Base-by-base conservation (phyloP, 1,140 invertebrate species). In the Tetramorium alpestre region DNA sequence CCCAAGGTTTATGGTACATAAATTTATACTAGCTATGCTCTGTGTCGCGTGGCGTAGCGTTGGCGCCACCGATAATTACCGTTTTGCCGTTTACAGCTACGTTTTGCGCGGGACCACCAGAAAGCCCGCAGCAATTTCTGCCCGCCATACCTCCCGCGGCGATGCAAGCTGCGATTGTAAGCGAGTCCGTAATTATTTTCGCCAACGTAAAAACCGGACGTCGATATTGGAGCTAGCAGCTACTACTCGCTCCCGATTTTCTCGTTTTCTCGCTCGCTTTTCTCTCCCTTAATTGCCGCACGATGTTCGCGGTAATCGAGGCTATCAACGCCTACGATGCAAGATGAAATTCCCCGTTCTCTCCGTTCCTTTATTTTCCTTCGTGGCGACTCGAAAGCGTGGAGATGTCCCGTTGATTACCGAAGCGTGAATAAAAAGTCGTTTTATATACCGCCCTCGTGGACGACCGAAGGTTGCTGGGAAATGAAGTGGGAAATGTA, bases 61-160 rank as follows among this genome's bases (percentile, higher is more conserved):
- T 58, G 80, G 80, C 80, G 80, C 80, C 80, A 60, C 16, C 69
- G 56, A 84, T 84, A 84, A 84, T 84, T 84, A 73, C 54, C 25
- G 4, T 84, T 84, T 84, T 60, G 54, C 80, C 69, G 25, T 82
- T 82, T 76, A 38, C 54, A 73, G 25, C 25, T 41, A 69, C 54
- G 51, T 60, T 84, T 84, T 60, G 54, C 41, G 69, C 41, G 6
- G 65, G 41, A 49, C 25, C n/a, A 41, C 7, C 76, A 6, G 13
- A 62, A 44, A 28, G 22, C 13, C 51, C 10, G 41, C 25, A n/a
- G 41, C 18, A 62, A 22, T 67, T 67, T 80, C 28, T 38, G 38
- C 33, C 33, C 18, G 38, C 33, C 2, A 13, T 25, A 16, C 10
- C 38, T 65, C 54, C 49, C 22, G 80, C 80, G 77, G 49, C 65